These are phyloP conservation scores for Nyctibius grandis DNA, from an alignment of 2,797 vertebrate genomes.

Conservation along the genomic window DNA sequence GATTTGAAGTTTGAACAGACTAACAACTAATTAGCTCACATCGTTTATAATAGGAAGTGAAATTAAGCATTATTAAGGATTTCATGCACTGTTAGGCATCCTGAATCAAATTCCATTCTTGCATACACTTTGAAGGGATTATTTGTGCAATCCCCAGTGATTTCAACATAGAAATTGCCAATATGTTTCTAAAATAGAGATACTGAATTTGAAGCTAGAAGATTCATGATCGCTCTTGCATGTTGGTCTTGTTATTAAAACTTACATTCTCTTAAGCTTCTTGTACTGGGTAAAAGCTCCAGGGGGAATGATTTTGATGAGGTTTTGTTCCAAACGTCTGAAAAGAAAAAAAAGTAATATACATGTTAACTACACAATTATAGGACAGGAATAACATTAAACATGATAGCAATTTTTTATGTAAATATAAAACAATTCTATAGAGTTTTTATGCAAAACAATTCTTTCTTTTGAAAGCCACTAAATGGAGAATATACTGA, in stretches of 20 bases:
- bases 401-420: neutral
- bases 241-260: conserved; percentile 48
- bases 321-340: conserved; percentile 97
- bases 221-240: neutral
- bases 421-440: neutral
- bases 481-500: neutral
- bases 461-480: neutral
- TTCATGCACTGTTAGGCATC: conserved; percentile 8
- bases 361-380: conserved; percentile 1
- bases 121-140: conserved; percentile 13
- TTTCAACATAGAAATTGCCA: neutral
- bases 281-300: conserved; percentile 94
- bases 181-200: neutral
- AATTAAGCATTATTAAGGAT: conserved; percentile 41
- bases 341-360: conserved; percentile 51
- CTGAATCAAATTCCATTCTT: conserved; percentile 31
- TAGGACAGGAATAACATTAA: neutral
- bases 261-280: conserved; percentile 99
- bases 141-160: neutral
- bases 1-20: neutral
- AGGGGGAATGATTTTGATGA: conserved; percentile 90
- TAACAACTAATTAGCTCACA: conserved; percentile 21
- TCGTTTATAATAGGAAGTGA: neutral
- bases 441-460: neutral
- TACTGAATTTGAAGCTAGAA: neutral